These are phyloP conservation scores for Sinonovacula constricta DNA, from an alignment of 1,140 invertebrate species.

Conservation along the genomic window DNA sequence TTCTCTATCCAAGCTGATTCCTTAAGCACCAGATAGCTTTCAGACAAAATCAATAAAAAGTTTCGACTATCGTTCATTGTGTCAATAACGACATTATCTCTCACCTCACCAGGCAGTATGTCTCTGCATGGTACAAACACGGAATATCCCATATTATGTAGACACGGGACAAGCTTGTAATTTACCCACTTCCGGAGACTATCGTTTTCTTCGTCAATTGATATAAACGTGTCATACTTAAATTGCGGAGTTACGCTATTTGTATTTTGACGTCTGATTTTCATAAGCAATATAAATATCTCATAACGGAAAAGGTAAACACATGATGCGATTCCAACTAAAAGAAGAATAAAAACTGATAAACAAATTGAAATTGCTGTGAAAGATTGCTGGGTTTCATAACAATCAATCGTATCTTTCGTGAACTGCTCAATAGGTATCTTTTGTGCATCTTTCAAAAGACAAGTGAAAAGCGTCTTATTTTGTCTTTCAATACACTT, in stretches of 20 bases:
- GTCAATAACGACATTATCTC: slow-evolving; percentile 3
- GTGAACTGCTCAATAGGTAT: neutral
- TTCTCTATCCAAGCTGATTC: slow-evolving; percentile 1
- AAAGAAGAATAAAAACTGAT: neutral
- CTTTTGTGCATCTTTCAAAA: neutral
- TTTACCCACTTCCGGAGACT: slow-evolving; percentile 12
- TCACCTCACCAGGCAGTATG: slow-evolving; percentile 8
- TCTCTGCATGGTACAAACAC: slow-evolving; percentile 16
- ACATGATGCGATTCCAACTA: neutral
- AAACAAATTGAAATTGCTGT: neutral
- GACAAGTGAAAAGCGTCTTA: neutral
- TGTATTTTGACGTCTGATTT: neutral
- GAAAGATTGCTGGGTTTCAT: neutral
- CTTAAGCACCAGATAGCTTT: slow-evolving; percentile 5
- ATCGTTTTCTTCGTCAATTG: slow-evolving; percentile 19
- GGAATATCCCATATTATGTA: neutral
- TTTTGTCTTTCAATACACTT: neutral
- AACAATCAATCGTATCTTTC: neutral
- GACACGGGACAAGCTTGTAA: neutral
- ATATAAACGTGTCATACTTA: slow-evolving; percentile 18
- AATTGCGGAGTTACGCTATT: neutral
- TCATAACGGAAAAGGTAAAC: neutral
- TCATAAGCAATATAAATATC: neutral
- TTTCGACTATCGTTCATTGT: neutral
- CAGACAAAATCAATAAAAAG: slow-evolving; percentile 21